Base-by-base conservation (phyloP, 2,797 vertebrate species). In the Cirrhinus molitorella region DNA sequence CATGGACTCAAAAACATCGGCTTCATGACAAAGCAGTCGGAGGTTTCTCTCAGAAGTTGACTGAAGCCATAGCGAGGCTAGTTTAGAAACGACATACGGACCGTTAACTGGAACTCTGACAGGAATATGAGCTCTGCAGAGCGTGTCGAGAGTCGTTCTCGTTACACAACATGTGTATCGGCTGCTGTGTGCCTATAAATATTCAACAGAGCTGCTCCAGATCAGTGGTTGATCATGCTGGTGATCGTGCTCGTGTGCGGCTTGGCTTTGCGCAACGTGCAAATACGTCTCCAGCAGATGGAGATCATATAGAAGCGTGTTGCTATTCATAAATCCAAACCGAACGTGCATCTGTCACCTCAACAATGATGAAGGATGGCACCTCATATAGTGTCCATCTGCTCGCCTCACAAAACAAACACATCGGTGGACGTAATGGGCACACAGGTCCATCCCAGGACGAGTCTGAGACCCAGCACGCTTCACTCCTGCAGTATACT, bases 381-480 rank as follows among this genome's bases (percentile, higher is more conserved):
- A 77, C 76, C 73, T 87, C 59, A 40, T 57, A 86, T 53, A 75
- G 65, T 37, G 70, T 88, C 84, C 86, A 87, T 82, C 85, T 88
- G 86, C 80, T 80, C 71, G n/a, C 40, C 66, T 78, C 25, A 25
- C 51, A 47, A n/a, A 47, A 53, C 43, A 72, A 34, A 84, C 63
- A 45, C 72, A 76, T 47, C 23, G 5, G 28, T 31, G 14, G 21
- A 66, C 31, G 28, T 63, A 55, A 49, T 31, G 21, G 21, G 11
- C 13, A 75, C 70, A 68, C 40, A 28, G 43, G 0, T n/a, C 25
- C 51, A 67, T 34, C 25, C 65, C 25, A 49, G 23, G 19, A 34
- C 1, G 1, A 66, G 31, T 23, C n/a, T 21, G 17, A 55, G 7
- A 23, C 9, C 6, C 28, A 10, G 17, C 11, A 12, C 59, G n/a